A percentile compares a stretch with the other conserved stretches of the same genome.
Evolutionary conservation across 2,888 invertebrate genomes (phyloP).

Genomic region (Operophtera brumata): DNA sequence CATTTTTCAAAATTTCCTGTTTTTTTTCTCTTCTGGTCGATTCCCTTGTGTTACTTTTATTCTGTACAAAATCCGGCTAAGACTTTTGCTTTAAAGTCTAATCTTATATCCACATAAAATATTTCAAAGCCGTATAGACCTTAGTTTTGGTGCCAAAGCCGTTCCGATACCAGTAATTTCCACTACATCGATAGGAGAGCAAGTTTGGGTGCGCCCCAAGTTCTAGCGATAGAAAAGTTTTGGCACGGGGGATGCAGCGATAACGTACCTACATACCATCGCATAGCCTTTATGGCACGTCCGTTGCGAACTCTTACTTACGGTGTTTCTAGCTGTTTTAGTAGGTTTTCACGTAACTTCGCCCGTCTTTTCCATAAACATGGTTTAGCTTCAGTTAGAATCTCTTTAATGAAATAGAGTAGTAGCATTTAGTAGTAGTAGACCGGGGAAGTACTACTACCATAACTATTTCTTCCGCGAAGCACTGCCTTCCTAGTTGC

Average conservation of each 20-base stretch:
- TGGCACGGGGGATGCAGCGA: conserved; percentile 32
- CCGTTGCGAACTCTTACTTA: conserved; percentile 24
- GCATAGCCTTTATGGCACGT: conserved; percentile 34
- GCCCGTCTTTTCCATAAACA: not conserved
- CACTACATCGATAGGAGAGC: conserved; percentile 39
- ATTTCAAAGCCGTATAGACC: conserved; percentile 36
- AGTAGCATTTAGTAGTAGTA: no score
- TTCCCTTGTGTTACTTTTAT: not conserved
- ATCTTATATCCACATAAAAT: conserved; percentile 39
- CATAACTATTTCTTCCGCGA: no score
- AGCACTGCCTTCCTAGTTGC: no score
- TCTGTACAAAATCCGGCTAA: conserved; percentile 12
- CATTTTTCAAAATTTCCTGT: no score
- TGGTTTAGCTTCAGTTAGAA: no score
- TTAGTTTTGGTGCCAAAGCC: conserved; percentile 37
- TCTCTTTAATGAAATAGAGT: no score
- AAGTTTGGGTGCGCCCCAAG: conserved; percentile 40
- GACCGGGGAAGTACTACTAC: no score
- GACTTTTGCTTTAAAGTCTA: conserved; percentile 20
- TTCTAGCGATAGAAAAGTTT: conserved; percentile 40
- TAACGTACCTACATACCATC: conserved; percentile 39
- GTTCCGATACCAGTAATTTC: conserved; percentile 34
- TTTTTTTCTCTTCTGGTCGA: not conserved
- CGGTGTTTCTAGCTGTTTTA: conserved; percentile 14
- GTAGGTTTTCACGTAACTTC: not conserved